Evolutionary conservation across 2,113 vertebrate species (phyloP).

Genomic region (Desmodus rotundus): DNA sequence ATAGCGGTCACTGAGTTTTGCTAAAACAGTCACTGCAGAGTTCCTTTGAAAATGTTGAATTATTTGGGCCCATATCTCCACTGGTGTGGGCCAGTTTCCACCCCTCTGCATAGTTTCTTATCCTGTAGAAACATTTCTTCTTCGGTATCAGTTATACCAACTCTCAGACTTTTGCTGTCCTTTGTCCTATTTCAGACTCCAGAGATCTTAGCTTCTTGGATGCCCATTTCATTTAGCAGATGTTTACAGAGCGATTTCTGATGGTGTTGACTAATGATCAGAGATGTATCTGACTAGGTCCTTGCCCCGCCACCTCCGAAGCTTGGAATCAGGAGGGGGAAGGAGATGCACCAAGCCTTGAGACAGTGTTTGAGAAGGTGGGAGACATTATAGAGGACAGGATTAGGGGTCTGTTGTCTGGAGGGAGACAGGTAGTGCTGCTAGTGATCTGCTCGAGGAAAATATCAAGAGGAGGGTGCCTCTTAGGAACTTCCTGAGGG

Average conservation of each 20-base stretch:
- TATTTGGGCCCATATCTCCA: background rate
- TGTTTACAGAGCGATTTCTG: background rate
- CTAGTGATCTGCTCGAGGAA: background rate
- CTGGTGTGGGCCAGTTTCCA: background rate
- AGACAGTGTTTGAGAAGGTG: background rate
- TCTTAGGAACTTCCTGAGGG: rapidly evolving
- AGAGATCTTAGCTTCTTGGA: background rate
- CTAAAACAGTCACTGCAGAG: background rate
- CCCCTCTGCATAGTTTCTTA: background rate
- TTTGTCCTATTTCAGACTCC: background rate
- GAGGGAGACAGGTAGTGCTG: background rate
- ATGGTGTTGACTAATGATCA: background rate
- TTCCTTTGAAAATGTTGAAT: background rate
- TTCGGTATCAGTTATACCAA: background rate
- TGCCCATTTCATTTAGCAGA: background rate
- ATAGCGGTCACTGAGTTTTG: background rate
- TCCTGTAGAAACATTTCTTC: background rate
- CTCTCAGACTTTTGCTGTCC: background rate
- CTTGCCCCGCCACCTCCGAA: background rate
- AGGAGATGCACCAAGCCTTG: background rate
- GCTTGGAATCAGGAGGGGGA: background rate
- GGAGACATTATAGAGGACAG: background rate
- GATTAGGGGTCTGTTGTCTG: rapidly evolving
- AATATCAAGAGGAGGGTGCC: background rate
- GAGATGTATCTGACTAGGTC: background rate